These are phyloP conservation scores for Jacana jacana DNA, from an alignment of 2,113 vertebrate genomes.

Conservation along the genomic window DNA sequence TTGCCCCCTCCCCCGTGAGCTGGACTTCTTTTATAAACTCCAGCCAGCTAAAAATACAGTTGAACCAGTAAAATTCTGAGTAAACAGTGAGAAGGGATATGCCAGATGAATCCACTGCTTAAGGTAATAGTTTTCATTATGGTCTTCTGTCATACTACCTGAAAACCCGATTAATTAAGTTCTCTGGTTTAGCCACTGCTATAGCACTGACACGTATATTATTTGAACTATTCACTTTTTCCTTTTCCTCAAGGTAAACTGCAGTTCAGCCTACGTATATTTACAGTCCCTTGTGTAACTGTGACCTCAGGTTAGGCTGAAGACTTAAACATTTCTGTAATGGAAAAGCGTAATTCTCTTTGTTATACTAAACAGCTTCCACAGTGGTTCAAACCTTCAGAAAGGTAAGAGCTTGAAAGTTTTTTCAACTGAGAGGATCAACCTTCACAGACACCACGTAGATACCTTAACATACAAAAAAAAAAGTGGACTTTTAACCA, in stretches of 20 bases:
- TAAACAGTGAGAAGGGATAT: not conserved
- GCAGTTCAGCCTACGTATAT: not conserved
- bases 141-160: not conserved
- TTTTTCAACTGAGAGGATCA: not conserved
- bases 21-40: not conserved
- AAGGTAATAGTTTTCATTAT: not conserved
- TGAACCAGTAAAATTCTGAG: not conserved
- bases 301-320: not conserved
- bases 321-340: not conserved
- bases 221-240: not conserved
- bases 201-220: not conserved
- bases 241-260: not conserved
- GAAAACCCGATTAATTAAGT: not conserved
- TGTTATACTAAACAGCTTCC: not conserved
- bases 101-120: not conserved
- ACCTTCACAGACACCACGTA: not conserved
- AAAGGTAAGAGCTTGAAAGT: not conserved
- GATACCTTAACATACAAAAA: not conserved
- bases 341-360: not conserved
- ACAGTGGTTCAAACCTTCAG: not conserved
- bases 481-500: not conserved
- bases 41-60: not conserved
- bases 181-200: not conserved
- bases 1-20: accelerated
- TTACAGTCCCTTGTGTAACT: not conserved